Base-by-base conservation (phyloP, 2,888 invertebrate species). In the Andrena chrysosceles region DNA sequence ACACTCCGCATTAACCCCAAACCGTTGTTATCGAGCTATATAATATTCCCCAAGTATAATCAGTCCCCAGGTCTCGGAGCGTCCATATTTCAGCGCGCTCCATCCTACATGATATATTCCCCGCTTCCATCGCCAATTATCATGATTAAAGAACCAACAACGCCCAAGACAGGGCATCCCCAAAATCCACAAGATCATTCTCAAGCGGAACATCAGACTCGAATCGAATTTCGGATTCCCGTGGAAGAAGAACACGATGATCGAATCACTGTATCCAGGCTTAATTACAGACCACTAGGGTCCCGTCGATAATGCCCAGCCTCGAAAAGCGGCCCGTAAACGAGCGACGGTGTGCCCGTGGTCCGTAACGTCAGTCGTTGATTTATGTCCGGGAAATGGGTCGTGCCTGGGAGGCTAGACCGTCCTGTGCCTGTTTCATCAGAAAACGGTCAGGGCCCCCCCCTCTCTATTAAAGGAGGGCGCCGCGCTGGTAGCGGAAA, bases 311-410 rank as follows among this genome's bases (percentile, higher is more conserved):
- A 93, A 93, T 93, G 89, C 90, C 91, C 90, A 91, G 91, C 91
- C 91, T 92, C 87, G 90, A 92, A 90, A 92, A 77, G 66, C 31
- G 88, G 42, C 42, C 86, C 90, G 89, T 92, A 86, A 64, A 89
- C 89, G 87, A 90, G 87, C 85, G 63, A 42, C 64, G 35, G 68
- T 49, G 16, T 26, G 82, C 82, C 83, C 81, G 84, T 56, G 85
- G 81, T 83, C 79, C 62, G n/a, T 3, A 35, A 85, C 87, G 92
- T 92, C 93, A 91, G 85, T 79, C 23, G 85, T 85, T 93, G 93
- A 93, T 93, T 93, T 93, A 93, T 93, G 93, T 87, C 89, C 92
- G 93, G 92, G 92, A 93, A 93, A 93, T 92, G 89, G 92, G 90
- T 91, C 91, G 88, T 92, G 91, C 91, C 92, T 91, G 78, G 87